Percentiles rank a stretch among this genome's conserved stretches.
Evolutionary conservation across 2,888 invertebrate genomes (phyloP).

Genomic region (Aspidiotus rigidus): DNA sequence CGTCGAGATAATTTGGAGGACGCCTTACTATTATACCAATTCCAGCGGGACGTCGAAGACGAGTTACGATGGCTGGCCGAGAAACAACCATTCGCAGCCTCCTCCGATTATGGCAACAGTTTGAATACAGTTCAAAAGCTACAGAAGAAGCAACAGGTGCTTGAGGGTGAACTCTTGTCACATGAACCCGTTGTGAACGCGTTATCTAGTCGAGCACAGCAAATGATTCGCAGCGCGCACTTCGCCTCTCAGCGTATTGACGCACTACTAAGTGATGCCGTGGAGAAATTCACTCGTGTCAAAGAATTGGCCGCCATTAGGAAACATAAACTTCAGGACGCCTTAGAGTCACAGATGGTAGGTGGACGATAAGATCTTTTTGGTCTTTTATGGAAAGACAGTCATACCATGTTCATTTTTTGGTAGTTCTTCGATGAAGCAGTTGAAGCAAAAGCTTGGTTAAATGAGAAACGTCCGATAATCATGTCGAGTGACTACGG

Average conservation of each 20-base stretch:
- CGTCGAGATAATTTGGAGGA: slow-evolving; percentile 87
- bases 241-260: slow-evolving; percentile 71
- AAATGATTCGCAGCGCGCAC: slow-evolving; percentile 75
- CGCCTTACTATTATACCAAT: slow-evolving; percentile 76
- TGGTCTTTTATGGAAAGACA: not conserved
- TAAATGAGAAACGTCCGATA: slow-evolving; percentile 70
- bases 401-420: not conserved
- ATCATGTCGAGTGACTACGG: slow-evolving; percentile 71
- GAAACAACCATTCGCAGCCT: slow-evolving; percentile 60
- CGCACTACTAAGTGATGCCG: slow-evolving; percentile 56
- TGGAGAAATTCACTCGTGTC: slow-evolving; percentile 58
- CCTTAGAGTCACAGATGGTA: slow-evolving; percentile 73
- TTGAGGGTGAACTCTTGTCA: slow-evolving; percentile 81
- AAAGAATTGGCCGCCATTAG: slow-evolving; percentile 64
- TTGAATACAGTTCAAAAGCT: slow-evolving; percentile 73
- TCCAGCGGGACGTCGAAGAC: slow-evolving; percentile 84
- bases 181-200: slow-evolving; percentile 74
- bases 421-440: slow-evolving; percentile 76
- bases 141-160: slow-evolving; percentile 78
- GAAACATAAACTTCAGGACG: slow-evolving; percentile 63
- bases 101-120: slow-evolving; percentile 57
- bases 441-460: slow-evolving; percentile 86
- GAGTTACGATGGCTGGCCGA: slow-evolving; percentile 84
- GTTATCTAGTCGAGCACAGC: slow-evolving; percentile 61
- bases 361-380: slow-evolving; percentile 36